Conservation (phyloP, 2,797 vertebrate species). For the Melanotaenia pygmaea region DNA sequence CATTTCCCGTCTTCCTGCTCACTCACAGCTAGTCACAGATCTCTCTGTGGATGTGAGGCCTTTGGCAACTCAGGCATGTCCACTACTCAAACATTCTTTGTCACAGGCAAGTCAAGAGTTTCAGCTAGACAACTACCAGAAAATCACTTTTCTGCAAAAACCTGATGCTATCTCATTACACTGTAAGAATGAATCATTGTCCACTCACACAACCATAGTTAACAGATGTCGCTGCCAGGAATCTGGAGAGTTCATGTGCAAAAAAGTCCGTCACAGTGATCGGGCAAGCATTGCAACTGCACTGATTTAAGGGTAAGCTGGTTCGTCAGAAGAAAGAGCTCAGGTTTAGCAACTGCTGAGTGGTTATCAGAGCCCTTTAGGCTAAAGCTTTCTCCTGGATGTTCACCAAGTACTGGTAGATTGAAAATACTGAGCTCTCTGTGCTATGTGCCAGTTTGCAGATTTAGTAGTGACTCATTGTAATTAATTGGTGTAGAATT, state of each 20-base stretch:
- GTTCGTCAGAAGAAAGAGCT: slow-evolving; percentile 74
- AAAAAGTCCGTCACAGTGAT: slow-evolving; percentile 60
- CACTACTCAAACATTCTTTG: slow-evolving; percentile 68
- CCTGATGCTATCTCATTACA: slow-evolving; percentile 64
- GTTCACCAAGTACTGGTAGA: slow-evolving; percentile 68
- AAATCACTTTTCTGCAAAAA: slow-evolving; percentile 67
- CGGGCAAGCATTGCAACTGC: slow-evolving; percentile 59
- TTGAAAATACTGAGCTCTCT: slow-evolving; percentile 65
- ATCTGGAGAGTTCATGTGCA: slow-evolving; percentile 46
- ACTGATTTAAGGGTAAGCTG: slow-evolving; percentile 63
- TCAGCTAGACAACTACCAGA: slow-evolving; percentile 53
- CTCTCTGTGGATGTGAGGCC: slow-evolving; percentile 68
- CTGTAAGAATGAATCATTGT: slow-evolving; percentile 70
- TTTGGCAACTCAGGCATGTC: slow-evolving; percentile 76
- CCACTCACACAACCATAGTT: slow-evolving; percentile 58
- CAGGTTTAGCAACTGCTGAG: slow-evolving; percentile 73
- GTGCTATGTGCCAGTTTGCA: slow-evolving; percentile 42
- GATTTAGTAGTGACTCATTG: slow-evolving; percentile 23
- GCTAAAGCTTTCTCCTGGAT: slow-evolving; percentile 79
- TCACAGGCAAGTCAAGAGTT: slow-evolving; percentile 62
- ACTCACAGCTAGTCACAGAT: slow-evolving; percentile 73
- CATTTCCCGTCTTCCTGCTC: slow-evolving; percentile 73
- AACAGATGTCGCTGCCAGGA: slow-evolving; percentile 56
- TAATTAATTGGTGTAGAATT: slow-evolving; percentile 9
- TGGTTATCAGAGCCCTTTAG: slow-evolving; percentile 76